Conservation (phyloP, 1,140 invertebrate genomes). For the Episyrphus balteatus region DNA sequence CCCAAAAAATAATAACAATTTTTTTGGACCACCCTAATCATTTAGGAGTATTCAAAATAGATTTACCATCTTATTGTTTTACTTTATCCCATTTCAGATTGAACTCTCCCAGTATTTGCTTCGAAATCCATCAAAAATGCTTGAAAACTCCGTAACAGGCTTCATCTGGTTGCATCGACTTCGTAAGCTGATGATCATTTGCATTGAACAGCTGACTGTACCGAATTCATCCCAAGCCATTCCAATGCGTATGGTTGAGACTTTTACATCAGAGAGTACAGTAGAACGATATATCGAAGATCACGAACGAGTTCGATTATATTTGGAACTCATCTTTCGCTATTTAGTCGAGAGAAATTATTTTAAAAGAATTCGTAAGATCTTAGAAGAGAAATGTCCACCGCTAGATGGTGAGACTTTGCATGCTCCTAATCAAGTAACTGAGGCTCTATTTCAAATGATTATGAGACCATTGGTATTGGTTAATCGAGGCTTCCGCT, state of each 20-base stretch:
- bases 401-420: constrained; percentile 55
- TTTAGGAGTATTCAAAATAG: too few relatives aligned
- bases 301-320: constrained; percentile 33
- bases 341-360: constrained; percentile 46
- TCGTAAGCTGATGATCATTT: constrained; percentile 24
- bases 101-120: constrained; percentile 29
- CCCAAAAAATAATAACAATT: too few relatives aligned
- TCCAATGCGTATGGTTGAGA: constrained; percentile 63
- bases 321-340: constrained; percentile 35
- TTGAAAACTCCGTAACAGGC: constrained; percentile 21
- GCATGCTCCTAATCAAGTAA: constrained; percentile 60
- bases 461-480: constrained; percentile 55
- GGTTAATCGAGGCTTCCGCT: constrained; percentile 2
- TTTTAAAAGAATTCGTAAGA: constrained; percentile 55
- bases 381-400: constrained; percentile 62
- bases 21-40: too few relatives aligned
- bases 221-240: constrained; percentile 48
- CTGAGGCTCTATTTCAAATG: constrained; percentile 63
- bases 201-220: constrained; percentile 21
- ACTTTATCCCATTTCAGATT: constrained; percentile 19
- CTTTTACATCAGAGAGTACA: constrained; percentile 54
- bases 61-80: background rate
- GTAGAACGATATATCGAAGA: constrained; percentile 42
- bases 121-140: constrained; percentile 17
- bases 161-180: constrained; percentile 23